These are phyloP conservation scores for Bombus confusus DNA, from an alignment of 1,140 invertebrate genomes.

Conservation along the genomic window DNA sequence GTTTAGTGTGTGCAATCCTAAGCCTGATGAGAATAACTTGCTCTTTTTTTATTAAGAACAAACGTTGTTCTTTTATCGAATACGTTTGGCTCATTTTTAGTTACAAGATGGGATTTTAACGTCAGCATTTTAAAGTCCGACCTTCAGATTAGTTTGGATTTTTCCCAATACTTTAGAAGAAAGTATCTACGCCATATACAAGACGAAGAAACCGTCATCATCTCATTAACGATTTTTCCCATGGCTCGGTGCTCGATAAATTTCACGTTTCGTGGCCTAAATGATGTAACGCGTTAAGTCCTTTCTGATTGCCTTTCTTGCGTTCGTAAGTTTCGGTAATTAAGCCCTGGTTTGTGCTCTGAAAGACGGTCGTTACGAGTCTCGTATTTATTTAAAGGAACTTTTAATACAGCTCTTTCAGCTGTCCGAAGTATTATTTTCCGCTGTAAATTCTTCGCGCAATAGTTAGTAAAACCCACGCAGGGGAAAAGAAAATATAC, in stretches of 20 bases:
- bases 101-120: too few relatives aligned
- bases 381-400: too few relatives aligned
- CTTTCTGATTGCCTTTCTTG: not conserved
- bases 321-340: not conserved
- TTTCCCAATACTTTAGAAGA: too few relatives aligned
- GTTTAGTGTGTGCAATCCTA: too few relatives aligned
- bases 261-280: not conserved
- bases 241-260: not conserved
- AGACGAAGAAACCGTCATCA: too few relatives aligned
- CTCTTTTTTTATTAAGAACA: too few relatives aligned
- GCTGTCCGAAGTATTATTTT: not conserved
- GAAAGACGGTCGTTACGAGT: not conserved
- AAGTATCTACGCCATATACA: not conserved
- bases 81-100: too few relatives aligned
- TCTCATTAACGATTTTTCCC: too few relatives aligned
- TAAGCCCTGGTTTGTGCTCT: not conserved
- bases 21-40: too few relatives aligned
- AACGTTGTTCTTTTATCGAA: too few relatives aligned
- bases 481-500: not conserved
- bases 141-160: too few relatives aligned
- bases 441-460: not conserved
- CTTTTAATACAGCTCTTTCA: not conserved
- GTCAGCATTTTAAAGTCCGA: too few relatives aligned
- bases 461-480: not conserved
- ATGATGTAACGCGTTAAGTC: not conserved